These are phyloP conservation scores for Hydra vulgaris DNA, from an alignment of 30 jellyfish, hydroid and myxozoan species.

Conservation along the genomic window DNA sequence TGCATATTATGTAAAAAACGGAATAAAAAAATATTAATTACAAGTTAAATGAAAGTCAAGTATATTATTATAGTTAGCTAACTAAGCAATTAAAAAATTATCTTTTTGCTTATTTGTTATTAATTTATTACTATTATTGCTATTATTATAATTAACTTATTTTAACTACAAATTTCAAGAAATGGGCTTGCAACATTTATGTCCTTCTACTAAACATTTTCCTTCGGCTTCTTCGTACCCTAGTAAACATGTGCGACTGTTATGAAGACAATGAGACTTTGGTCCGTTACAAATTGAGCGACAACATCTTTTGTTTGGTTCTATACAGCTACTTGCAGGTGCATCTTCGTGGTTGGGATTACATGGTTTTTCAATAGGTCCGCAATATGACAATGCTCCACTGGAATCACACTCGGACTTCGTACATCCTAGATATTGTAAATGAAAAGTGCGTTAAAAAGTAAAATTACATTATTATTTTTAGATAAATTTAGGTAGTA, in stretches of 20 bases:
- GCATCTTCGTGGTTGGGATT: conserved; percentile 91
- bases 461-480: no score
- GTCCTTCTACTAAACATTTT: conserved; percentile 46
- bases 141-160: no score
- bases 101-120: no score
- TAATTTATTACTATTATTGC: no score
- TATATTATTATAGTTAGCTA: no score
- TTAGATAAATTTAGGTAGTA: no score
- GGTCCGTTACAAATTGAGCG: conserved; percentile 73
- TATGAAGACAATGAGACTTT: conserved; percentile 51
- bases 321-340: conserved; percentile 51
- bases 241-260: conserved; percentile 39
- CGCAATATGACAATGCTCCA: conserved; percentile 86
- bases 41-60: no score
- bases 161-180: no score
- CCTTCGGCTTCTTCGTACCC: conserved; percentile 62
- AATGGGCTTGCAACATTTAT: conserved; percentile 66
- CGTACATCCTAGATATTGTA: conserved; percentile 97
- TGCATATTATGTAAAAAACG: no score
- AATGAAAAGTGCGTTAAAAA: no score
- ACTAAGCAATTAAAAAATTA: no score
- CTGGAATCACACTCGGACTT: conserved; percentile 83
- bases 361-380: conserved; percentile 43
- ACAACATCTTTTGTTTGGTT: conserved; percentile 67
- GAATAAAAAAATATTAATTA: no score